Evolutionary conservation across 2,888 invertebrate species (phyloP).

Genomic region (Hirtodrosophila confusa): DNA sequence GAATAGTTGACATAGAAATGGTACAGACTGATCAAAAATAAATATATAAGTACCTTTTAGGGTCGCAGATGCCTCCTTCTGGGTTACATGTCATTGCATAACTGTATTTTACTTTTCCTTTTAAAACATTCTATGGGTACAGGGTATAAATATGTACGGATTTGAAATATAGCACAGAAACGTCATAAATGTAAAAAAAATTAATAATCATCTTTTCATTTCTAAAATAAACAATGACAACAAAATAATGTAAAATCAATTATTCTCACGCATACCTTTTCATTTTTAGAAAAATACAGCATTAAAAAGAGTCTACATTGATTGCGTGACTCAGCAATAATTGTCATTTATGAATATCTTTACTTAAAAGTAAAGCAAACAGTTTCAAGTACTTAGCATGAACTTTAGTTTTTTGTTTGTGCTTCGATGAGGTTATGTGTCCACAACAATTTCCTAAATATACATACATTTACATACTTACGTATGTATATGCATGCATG

Average conservation of each 20-base stretch:
- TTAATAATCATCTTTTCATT: constrained; percentile 72
- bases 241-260: constrained; percentile 73
- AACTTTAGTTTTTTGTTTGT: constrained; percentile 49
- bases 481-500: not conserved
- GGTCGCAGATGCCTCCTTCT: no score
- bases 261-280: constrained; percentile 69
- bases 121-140: not conserved
- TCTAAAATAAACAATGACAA: constrained; percentile 73
- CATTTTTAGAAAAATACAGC: constrained; percentile 51
- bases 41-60: no score
- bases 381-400: constrained; percentile 58
- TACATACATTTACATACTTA: constrained; percentile 36
- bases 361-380: constrained; percentile 59
- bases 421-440: constrained; percentile 27
- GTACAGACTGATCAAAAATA: no score
- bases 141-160: constrained; percentile 7
- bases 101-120: not conserved
- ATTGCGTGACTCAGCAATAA: constrained; percentile 59
- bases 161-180: constrained; percentile 33
- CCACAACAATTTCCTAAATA: constrained; percentile 47
- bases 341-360: constrained; percentile 55
- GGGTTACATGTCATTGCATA: not conserved
- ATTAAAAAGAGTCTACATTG: constrained; percentile 62
- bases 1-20: no score
- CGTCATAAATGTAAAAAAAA: constrained; percentile 49